Evolutionary conservation across 2,113 vertebrate species (phyloP).

Genomic region (Brachypteracias leptosomus): DNA sequence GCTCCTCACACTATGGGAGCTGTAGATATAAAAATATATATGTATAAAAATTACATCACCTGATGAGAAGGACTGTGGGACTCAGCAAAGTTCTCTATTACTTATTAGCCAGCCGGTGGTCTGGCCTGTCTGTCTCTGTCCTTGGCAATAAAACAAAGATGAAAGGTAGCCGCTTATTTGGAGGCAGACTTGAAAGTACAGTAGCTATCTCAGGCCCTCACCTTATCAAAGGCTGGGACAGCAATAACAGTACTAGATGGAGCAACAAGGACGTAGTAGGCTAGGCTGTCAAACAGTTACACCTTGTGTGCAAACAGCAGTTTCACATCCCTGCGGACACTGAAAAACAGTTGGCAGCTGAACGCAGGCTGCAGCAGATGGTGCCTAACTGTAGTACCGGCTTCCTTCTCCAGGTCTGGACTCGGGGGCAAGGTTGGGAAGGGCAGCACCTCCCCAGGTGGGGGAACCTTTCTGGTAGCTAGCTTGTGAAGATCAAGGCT

Average conservation of each 20-base stretch:
- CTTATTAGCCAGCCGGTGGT: constrained; percentile 86
- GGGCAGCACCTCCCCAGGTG: background rate
- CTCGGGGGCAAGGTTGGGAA: background rate
- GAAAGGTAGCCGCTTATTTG: constrained; percentile 87
- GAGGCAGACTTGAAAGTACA: constrained; percentile 87
- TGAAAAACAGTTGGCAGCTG: background rate
- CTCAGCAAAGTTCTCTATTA: constrained; percentile 83
- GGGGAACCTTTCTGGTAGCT: background rate
- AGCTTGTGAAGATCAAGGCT: background rate
- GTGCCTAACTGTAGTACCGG: background rate
- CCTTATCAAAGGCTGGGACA: constrained; percentile 84
- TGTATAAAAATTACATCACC: constrained; percentile 29
- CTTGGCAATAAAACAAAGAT: constrained; percentile 90
- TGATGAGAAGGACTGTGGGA: constrained; percentile 67
- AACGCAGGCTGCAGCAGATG: background rate
- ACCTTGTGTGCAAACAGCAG: constrained; percentile 44
- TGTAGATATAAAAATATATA: background rate
- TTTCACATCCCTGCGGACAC: background rate
- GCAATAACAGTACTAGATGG: constrained; percentile 82
- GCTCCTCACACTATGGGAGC: background rate
- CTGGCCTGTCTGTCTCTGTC: constrained; percentile 77
- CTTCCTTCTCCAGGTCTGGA: background rate
- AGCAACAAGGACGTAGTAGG: constrained; percentile 82
- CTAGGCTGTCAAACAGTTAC: constrained; percentile 57
- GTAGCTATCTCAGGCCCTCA: constrained; percentile 84